These are phyloP conservation scores for Onychorhynchus coronatus DNA, from an alignment of 2,113 vertebrate genomes.

Conservation along the genomic window DNA sequence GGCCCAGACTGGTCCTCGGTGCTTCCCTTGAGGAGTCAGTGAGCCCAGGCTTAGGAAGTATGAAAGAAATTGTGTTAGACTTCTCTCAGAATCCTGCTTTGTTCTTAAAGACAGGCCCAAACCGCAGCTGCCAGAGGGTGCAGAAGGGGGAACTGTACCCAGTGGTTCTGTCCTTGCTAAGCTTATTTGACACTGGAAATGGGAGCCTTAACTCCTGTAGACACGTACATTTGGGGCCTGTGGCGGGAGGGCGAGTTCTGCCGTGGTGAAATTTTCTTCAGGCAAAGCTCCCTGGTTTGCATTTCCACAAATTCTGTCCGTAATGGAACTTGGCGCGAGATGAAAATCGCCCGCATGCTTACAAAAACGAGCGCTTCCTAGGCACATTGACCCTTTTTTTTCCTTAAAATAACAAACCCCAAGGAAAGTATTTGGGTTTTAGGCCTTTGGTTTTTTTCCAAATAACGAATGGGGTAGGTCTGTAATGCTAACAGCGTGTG, in stretches of 20 bases:
- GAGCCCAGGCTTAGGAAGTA: background rate
- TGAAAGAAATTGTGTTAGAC: background rate
- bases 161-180: background rate
- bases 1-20: background rate
- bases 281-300: background rate
- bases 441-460: background rate
- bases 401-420: slow-evolving; percentile 34
- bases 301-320: background rate
- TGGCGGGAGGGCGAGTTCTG: background rate
- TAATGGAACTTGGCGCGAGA: background rate
- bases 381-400: background rate
- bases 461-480: background rate
- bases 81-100: background rate
- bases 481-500: background rate
- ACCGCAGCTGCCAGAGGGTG: fast-evolving
- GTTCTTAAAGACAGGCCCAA: background rate
- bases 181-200: background rate
- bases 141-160: background rate
- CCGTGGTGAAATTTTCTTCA: background rate
- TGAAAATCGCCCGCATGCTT: background rate
- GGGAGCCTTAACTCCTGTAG: background rate
- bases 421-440: slow-evolving; percentile 1
- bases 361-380: background rate
- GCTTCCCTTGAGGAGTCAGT: background rate
- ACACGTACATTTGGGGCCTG: background rate